These are phyloP conservation scores for Hyposoter didymator DNA, from an alignment of 2,888 invertebrate species.

Conservation along the genomic window DNA sequence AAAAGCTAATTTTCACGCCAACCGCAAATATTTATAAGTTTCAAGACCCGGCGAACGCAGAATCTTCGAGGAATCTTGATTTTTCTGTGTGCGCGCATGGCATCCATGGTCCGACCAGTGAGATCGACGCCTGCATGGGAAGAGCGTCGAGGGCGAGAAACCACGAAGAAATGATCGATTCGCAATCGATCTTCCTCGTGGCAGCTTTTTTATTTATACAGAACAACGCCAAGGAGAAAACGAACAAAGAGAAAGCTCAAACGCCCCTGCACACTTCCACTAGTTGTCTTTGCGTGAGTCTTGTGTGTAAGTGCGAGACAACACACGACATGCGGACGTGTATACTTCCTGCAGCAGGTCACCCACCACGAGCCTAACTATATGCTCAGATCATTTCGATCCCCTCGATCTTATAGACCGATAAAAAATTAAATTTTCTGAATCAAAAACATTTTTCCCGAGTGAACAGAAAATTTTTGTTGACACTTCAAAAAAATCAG, in stretches of 20 bases:
- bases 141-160: conserved; percentile 21
- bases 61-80: not conserved
- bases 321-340: conserved; percentile 75
- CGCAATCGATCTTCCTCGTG: conserved; percentile 64
- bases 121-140: conserved; percentile 59
- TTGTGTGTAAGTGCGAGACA: conserved; percentile 72
- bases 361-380: conserved; percentile 73
- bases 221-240: conserved; percentile 60
- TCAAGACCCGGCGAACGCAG: not conserved
- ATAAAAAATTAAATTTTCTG: too few species aligned
- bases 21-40: not conserved
- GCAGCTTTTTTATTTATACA: conserved; percentile 19
- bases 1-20: not conserved
- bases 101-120: conserved; percentile 28
- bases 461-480: too few species aligned
- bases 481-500: too few species aligned
- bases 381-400: not conserved
- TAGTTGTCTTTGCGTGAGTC: conserved; percentile 68
- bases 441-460: not conserved
- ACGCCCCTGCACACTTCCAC: conserved; percentile 80
- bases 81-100: not conserved
- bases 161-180: conserved; percentile 53
- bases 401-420: not conserved
- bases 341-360: conserved; percentile 75
- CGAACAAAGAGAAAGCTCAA: conserved; percentile 73